Percentiles rank a stretch among this genome's conserved stretches.
These are phyloP conservation scores for Ceratosolen solmsi DNA, from an alignment of 1,140 invertebrate species.

Conservation along the genomic window DNA sequence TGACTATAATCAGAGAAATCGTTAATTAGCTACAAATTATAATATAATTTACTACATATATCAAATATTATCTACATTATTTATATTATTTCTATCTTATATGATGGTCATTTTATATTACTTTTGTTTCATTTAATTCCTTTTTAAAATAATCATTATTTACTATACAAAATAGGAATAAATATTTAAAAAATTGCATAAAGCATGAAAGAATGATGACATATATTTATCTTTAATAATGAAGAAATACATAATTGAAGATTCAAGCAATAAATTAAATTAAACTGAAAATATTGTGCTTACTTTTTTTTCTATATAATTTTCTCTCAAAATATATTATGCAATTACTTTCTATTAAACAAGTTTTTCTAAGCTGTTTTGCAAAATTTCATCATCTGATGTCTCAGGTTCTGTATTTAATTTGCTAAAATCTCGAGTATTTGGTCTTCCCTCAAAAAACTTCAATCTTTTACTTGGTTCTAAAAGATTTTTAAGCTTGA, in stretches of 20 bases:
- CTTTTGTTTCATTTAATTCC: no score
- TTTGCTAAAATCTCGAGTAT: constrained; percentile 70
- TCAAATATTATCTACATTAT: no score
- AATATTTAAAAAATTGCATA: not conserved
- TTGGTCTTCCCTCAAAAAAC: constrained; percentile 68
- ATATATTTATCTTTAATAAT: no score
- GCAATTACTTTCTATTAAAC: constrained; percentile 56
- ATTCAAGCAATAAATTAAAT: not conserved
- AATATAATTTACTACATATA: no score
- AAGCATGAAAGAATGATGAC: no score
- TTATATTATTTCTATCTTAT: no score
- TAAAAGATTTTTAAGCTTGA: constrained; percentile 66
- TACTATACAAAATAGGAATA: not conserved
- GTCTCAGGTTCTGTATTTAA: constrained; percentile 71
- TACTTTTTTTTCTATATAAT: not conserved
- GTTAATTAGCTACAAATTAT: no score
- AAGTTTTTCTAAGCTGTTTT: constrained; percentile 63
- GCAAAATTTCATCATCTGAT: constrained; percentile 68
- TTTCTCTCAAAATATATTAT: not conserved
- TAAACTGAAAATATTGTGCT: not conserved
- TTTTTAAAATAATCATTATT: not conserved
- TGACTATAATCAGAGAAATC: not conserved
- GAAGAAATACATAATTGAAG: not conserved
- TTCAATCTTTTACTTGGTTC: constrained; percentile 64
- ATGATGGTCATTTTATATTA: no score